A percentile compares a stretch with the other conserved stretches of the same genome.
Conservation (phyloP, 2,113 vertebrate genomes). For the Cyanoramphus novaezelandiae region DNA sequence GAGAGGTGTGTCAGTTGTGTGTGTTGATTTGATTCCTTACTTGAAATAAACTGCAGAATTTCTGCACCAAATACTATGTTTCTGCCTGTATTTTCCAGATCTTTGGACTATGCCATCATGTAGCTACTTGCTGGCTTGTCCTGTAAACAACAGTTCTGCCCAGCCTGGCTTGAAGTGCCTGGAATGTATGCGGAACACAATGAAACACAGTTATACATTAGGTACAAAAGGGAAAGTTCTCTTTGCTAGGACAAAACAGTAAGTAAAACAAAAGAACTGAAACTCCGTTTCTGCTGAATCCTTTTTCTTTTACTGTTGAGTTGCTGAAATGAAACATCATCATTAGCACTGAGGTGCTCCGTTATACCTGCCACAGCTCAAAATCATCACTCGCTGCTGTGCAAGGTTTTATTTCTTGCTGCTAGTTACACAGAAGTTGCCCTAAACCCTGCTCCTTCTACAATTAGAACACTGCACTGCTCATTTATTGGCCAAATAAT, state of each 20-base stretch:
- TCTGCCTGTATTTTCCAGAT: background rate
- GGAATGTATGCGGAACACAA: background rate
- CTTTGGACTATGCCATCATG: background rate
- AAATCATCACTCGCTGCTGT: background rate
- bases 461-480: background rate
- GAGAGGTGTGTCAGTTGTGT: background rate
- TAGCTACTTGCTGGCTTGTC: background rate
- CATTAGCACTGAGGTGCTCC: background rate
- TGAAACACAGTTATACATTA: background rate
- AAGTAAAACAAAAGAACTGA: background rate
- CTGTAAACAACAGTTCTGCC: background rate
- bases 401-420: background rate
- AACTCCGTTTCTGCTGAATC: background rate
- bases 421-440: background rate
- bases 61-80: background rate
- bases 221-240: background rate
- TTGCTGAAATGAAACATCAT: background rate
- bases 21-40: background rate
- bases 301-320: background rate
- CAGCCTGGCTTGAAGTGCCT: background rate
- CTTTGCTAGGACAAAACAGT: background rate
- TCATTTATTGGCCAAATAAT: background rate
- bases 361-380: background rate
- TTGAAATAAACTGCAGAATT: background rate
- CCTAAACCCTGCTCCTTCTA: background rate